Evolutionary conservation across 2,888 invertebrate genomes (phyloP), one percentile per base, ranked within the genome.

Genomic region (Gari tellinella): DNA sequence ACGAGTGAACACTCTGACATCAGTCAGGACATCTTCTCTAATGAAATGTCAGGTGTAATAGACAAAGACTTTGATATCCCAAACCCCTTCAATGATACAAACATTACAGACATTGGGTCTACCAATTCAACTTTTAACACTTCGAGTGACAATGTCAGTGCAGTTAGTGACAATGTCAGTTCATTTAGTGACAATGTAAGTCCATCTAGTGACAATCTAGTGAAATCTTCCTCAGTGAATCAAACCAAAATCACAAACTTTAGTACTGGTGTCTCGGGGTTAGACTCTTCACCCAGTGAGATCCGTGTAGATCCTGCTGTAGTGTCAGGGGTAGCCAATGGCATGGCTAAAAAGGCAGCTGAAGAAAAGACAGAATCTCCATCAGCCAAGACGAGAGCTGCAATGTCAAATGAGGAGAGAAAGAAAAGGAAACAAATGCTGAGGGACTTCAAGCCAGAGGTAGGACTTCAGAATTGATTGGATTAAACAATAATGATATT

Each of bases 381-480:
- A 23, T 4, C 45, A 25, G 8, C 57, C 25, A 40, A 41, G 31
- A 48, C 53, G 14, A 43, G 52, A 58, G 56, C 26, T 15, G 31
- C 31, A 7, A 46, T 45, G 19, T 1, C 37, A 38, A 14, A 17
- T 25, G 12, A 51, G 53, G 57, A 58, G 43, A 17, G 53, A 40
- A 43, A 57, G 26, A 60, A 61, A 51, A 58, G 58, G n/a, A 58
- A 63, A 43, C 61, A 64, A 43, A 37, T 68, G 5, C 21, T 72
- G 45, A 64, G 25, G 23, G 64, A 53, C 21, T 79, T 74, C 19
- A 70, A 72, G 49, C 78, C 73, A 43, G 49, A 72, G 68, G 78
- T 75, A 45, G 38, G n/a, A n/a, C n/a, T n/a, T n/a, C n/a, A n/a
- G n/a, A n/a, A n/a, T n/a, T n/a, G n/a, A n/a, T n/a, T n/a, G n/a